phyloP scores from a whole-genome alignment of 2,888 invertebrate genomes.

The Agrilus cyanescens region DNA sequence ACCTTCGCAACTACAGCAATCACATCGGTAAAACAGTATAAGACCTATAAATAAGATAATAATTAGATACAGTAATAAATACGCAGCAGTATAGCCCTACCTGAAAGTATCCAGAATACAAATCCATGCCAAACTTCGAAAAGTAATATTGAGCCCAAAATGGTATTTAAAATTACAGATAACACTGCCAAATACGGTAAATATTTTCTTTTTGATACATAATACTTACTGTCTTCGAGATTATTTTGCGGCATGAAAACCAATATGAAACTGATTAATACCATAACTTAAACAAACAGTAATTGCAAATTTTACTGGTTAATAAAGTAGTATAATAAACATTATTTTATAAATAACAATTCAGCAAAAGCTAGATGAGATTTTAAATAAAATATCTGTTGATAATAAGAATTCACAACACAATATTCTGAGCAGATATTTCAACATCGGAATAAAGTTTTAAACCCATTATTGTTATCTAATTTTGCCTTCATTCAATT shows the following conservation, averaged over 20 bases:
- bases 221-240: conserved; percentile 24
- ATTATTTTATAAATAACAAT: no score
- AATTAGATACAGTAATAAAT: conserved; percentile 34
- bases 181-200: conserved; percentile 36
- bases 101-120: conserved; percentile 47
- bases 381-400: no score
- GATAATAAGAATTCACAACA: no score
- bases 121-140: conserved; percentile 50
- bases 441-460: no score
- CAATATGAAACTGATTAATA: conserved; percentile 39
- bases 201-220: conserved; percentile 19
- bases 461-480: no score
- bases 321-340: no score
- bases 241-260: conserved; percentile 43
- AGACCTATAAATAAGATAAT: conserved; percentile 23
- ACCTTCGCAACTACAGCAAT: conserved; percentile 32
- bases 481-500: no score
- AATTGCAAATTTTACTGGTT: no score
- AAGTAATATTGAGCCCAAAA: conserved; percentile 43
- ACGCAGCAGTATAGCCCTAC: conserved; percentile 27
- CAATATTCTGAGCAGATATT: no score
- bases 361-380: no score
- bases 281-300: conserved; percentile 36
- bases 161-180: conserved; percentile 37
- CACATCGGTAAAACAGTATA: conserved; percentile 31